Base-by-base conservation (phyloP, 2,888 invertebrate species). In the Platycnemis pennipes region DNA sequence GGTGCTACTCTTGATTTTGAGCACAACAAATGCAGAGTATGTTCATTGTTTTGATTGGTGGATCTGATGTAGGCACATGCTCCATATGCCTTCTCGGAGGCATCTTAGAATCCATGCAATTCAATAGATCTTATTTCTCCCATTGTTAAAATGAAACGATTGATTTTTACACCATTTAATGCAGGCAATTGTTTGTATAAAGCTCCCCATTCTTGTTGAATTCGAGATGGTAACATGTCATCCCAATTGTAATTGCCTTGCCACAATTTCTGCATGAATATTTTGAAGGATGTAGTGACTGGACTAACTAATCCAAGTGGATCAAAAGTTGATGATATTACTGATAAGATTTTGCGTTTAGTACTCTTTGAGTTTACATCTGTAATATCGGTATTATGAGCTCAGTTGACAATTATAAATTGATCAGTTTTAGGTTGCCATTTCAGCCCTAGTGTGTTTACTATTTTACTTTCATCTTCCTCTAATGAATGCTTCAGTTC, bases 1-100 rank as follows among this genome's bases (percentile, higher is more conserved):
- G 86, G 86, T 13, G 86, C 86, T 86, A 86, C 86, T 19, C 42
- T 86, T 86, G 86, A 86, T 42, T 86, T 86, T 86, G 86, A n/a
- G 42, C 86, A 86, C 42, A 86, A 86, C 86, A 86, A 86, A 42
- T 86, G 31, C 42, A 86, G 31, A 31, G 42, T 37, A 5, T n/a
- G n/a, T 86, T 37, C 86, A 86, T 86, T 19, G 42, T 86, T 86
- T 86, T 86, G 37, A 37, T 86, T 42, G n/a, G 86, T 42, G 8
- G 86, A 86, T 42, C 86, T 31, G n/a, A 86, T 37, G 42, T 86
- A 86, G 7, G 31, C 31, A 42, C 86, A 86, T 37, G 86, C 86
- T 8, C 86, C 86, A 37, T 86, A 42, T 37, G 86, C 86, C 42
- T 42, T 86, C 42, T 86, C 86, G 31, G 86, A 86, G 19, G 86